A percentile compares a stretch with the other conserved stretches of the same genome.
phyloP scores from a whole-genome alignment of 1,140 invertebrate species.

The Leptinotarsa texana region DNA sequence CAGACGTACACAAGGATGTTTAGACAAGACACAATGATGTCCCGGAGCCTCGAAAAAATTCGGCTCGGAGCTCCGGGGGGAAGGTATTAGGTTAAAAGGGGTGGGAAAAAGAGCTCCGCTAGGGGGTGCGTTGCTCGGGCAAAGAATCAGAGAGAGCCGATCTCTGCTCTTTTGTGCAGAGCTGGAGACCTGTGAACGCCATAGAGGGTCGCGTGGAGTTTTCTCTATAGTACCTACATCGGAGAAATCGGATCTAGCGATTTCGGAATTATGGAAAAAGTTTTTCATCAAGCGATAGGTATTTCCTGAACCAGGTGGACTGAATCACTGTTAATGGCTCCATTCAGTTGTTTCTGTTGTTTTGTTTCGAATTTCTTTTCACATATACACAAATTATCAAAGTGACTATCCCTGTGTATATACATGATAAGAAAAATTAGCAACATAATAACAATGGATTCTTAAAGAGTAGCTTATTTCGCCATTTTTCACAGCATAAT shows the following conservation, averaged over 20 bases:
- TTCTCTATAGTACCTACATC: not conserved
- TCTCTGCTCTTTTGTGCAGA: constrained; percentile 49
- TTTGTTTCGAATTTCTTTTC: too few species aligned
- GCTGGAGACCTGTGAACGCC: constrained; percentile 42
- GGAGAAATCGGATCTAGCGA: not conserved
- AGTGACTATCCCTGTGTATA: too few species aligned
- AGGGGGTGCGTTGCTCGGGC: constrained; percentile 38
- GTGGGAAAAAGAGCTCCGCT: constrained; percentile 36
- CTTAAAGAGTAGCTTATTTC: too few species aligned
- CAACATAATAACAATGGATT: too few species aligned
- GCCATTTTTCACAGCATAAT: too few species aligned
- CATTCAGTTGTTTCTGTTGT: too few species aligned
- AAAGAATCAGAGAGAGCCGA: constrained; percentile 33
- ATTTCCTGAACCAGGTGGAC: too few species aligned
- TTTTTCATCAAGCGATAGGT: too few species aligned
- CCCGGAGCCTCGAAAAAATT: constrained; percentile 28
- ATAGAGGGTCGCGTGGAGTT: constrained; percentile 26
- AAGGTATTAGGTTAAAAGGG: not conserved
- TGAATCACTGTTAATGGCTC: too few species aligned
- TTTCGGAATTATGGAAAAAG: too few species aligned
- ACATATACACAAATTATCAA: too few species aligned
- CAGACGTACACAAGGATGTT: constrained; percentile 43
- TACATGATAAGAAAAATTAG: too few species aligned
- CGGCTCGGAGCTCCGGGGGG: not conserved
- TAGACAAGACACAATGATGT: constrained; percentile 44